Percentiles rank a stretch among this genome's conserved stretches.
Evolutionary conservation across 2,888 invertebrate species (phyloP).

Genomic region (Pegoplata infirma): DNA sequence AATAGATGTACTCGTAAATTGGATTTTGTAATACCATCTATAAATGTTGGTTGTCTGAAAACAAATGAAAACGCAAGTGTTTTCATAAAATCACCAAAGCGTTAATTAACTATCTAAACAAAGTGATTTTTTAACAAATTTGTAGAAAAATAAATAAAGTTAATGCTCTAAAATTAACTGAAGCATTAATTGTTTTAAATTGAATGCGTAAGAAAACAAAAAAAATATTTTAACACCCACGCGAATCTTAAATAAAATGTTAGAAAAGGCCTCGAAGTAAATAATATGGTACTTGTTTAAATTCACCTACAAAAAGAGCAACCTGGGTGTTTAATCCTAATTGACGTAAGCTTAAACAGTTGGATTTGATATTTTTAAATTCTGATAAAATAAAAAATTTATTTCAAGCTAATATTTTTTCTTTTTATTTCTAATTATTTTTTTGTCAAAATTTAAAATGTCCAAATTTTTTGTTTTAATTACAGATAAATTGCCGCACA

Average conservation of each 20-base stretch:
- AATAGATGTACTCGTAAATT: neutral
- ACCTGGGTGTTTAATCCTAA: too few species aligned
- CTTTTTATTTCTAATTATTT: too few species aligned
- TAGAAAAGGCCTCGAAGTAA: too few species aligned
- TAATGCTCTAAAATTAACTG: slow-evolving; percentile 73
- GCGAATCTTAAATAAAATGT: too few species aligned
- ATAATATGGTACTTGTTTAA: too few species aligned
- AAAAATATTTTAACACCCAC: neutral
- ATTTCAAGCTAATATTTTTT: too few species aligned
- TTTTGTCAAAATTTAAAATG: too few species aligned
- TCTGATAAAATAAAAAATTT: too few species aligned
- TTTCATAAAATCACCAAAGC: slow-evolving; percentile 52
- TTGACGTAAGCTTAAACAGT: too few species aligned
- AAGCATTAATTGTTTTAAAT: slow-evolving; percentile 60
- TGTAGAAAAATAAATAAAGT: slow-evolving; percentile 56
- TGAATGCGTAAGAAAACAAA: slow-evolving; percentile 21
- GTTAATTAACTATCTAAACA: slow-evolving; percentile 46
- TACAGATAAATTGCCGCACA: slow-evolving; percentile 78
- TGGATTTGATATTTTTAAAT: too few species aligned
- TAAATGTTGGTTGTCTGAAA: neutral
- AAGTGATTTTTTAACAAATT: slow-evolving; percentile 19
- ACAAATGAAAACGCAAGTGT: slow-evolving; percentile 55
- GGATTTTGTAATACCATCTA: slow-evolving; percentile 36
- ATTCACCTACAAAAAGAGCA: too few species aligned
- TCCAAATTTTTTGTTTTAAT: slow-evolving; percentile 27